Evolutionary conservation across 2,888 invertebrate species (phyloP).

Genomic region (Esperia sulphurella): DNA sequence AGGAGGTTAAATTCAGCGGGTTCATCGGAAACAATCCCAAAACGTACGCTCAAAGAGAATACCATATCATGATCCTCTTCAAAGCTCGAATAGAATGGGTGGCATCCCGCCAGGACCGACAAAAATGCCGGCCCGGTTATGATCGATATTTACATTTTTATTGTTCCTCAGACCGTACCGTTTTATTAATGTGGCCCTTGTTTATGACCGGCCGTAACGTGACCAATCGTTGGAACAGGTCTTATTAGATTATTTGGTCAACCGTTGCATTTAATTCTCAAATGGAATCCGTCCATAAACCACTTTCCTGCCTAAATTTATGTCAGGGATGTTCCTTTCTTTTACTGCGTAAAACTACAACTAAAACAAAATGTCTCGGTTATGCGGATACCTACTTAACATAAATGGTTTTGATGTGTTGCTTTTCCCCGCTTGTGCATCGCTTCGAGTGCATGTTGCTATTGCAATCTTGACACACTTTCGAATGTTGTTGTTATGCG

Average conservation of each 20-base stretch:
- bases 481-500: constrained; percentile 70
- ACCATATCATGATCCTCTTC: constrained; percentile 34
- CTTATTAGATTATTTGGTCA: constrained; percentile 9
- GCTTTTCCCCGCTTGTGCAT: constrained; percentile 59
- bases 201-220: constrained; percentile 12
- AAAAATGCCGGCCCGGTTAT: constrained; percentile 55
- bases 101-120: constrained; percentile 52
- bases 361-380: constrained; percentile 3
- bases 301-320: neutral
- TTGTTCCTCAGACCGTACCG: constrained; percentile 37
- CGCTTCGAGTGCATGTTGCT: constrained; percentile 48
- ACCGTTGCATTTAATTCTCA: neutral
- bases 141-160: constrained; percentile 65
- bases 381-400: constrained; percentile 35
- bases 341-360: neutral
- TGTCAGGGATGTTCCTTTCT: neutral
- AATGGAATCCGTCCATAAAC: constrained; percentile 1
- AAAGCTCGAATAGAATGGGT: constrained; percentile 40
- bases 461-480: constrained; percentile 77
- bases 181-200: constrained; percentile 33
- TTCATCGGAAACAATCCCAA: constrained; percentile 28
- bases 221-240: constrained; percentile 6
- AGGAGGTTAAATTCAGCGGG: constrained; percentile 4
- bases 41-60: constrained; percentile 28
- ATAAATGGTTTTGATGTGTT: constrained; percentile 49